A percentile compares a stretch with the other conserved stretches of the same genome.
Evolutionary conservation across 2,113 vertebrate genomes (phyloP).

Genomic region (Todiramphus chloris): DNA sequence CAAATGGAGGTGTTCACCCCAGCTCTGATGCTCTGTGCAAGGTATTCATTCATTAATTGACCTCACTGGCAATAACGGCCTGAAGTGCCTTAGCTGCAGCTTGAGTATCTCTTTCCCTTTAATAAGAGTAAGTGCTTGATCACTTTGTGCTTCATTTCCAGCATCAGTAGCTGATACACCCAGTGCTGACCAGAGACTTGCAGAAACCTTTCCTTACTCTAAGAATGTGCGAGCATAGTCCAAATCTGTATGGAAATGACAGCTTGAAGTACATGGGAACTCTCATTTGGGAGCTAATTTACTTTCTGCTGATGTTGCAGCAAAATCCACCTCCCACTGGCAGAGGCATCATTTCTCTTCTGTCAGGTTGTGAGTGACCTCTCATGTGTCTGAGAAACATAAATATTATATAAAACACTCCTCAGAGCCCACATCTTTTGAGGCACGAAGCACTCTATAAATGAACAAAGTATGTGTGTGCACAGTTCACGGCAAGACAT

Average conservation of each 20-base stretch:
- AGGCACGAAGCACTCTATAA: neutral
- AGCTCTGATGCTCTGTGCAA: neutral
- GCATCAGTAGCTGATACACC: neutral
- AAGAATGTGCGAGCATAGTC: neutral
- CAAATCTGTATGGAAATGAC: neutral
- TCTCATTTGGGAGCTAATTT: conserved; percentile 33
- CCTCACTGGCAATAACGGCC: neutral
- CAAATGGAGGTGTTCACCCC: neutral
- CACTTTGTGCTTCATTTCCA: neutral
- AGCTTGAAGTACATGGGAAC: neutral
- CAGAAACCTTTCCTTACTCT: neutral
- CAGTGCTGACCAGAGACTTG: neutral
- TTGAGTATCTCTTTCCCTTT: neutral
- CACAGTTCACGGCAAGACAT: neutral
- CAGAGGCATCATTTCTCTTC: neutral
- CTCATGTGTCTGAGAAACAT: neutral
- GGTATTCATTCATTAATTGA: neutral
- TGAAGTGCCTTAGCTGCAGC: neutral
- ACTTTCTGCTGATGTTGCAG: conserved; percentile 52
- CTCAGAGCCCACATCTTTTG: neutral
- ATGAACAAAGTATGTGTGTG: neutral
- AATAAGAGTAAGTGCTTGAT: neutral
- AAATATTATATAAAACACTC: conserved; percentile 9
- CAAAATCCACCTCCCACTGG: neutral
- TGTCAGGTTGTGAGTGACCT: conserved; percentile 11